Evolutionary conservation across 2,797 vertebrate species (phyloP).

Genomic region (Gadopsis bispinosus): DNA sequence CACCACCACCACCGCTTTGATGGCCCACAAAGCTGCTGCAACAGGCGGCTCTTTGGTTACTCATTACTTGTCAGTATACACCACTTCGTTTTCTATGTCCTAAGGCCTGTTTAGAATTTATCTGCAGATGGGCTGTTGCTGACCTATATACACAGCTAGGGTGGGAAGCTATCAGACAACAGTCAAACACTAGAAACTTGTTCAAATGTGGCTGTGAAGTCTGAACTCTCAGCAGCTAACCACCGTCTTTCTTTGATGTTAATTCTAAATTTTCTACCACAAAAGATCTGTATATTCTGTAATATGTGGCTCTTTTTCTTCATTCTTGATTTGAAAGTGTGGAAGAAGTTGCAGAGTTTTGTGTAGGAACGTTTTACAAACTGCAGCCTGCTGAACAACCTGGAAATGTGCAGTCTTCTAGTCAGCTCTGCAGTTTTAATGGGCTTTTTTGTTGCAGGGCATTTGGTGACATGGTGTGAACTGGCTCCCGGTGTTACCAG

Average conservation of each 20-base stretch:
- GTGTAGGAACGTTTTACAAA: not conserved
- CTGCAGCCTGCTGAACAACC: not conserved
- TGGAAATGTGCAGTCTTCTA: not conserved
- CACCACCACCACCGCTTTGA: conserved; percentile 24
- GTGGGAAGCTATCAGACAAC: conserved; percentile 40
- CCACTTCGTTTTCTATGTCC: conserved; percentile 41
- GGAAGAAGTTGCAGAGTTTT: not conserved
- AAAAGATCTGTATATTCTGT: not conserved
- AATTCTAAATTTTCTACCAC: not conserved
- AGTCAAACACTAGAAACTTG: conserved; percentile 21
- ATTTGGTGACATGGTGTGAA: conserved; percentile 50
- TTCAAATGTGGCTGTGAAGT: conserved; percentile 28
- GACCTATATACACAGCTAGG: conserved; percentile 57
- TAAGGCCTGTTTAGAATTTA: conserved; percentile 51
- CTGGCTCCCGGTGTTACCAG: conserved; percentile 56
- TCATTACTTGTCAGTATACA: conserved; percentile 65
- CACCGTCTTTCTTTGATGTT: not conserved
- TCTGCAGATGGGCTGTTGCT: conserved; percentile 51
- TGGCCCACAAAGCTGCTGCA: conserved; percentile 33
- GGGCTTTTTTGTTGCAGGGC: not conserved
- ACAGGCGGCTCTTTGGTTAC: conserved; percentile 61
- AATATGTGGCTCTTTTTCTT: not conserved
- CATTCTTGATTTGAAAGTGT: not conserved
- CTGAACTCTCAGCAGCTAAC: conserved; percentile 23
- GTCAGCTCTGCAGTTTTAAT: conserved; percentile 16